Conservation (phyloP, 1,140 invertebrate genomes). For the Bombus sylvicola region DNA sequence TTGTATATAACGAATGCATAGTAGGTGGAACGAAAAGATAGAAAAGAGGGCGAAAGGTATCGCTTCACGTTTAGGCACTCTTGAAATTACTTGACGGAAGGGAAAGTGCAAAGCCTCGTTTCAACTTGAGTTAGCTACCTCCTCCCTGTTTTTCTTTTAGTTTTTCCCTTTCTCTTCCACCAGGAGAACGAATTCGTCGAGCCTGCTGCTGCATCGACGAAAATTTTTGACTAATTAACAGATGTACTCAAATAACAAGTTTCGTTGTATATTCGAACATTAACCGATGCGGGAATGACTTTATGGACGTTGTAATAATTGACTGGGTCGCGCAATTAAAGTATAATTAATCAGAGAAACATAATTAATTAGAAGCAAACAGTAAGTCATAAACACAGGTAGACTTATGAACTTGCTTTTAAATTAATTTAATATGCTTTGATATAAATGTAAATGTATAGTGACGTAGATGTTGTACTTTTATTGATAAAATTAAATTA, state of each 20-base stretch:
- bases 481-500: neutral
- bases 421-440: conserved; percentile 11
- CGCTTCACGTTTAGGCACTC: conserved; percentile 41
- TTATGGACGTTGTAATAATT: conserved; percentile 39
- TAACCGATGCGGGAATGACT: neutral
- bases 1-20: conserved; percentile 48
- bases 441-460: neutral
- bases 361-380: conserved; percentile 38
- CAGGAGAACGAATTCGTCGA: neutral
- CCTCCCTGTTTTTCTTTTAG: neutral
- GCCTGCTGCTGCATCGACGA: conserved; percentile 12
- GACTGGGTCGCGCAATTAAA: conserved; percentile 57
- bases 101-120: conserved; percentile 61
- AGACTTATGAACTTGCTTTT: neutral
- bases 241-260: conserved; percentile 42
- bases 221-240: conserved; percentile 53
- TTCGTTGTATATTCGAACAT: neutral
- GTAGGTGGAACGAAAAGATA: conserved; percentile 2
- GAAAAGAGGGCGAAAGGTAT: conserved; percentile 8
- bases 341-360: conserved; percentile 65
- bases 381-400: conserved; percentile 58
- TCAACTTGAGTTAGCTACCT: conserved; percentile 10
- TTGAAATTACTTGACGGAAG: conserved; percentile 60
- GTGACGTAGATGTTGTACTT: neutral
- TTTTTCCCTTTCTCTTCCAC: neutral